These are phyloP conservation scores for Andrena trimmerana DNA, from an alignment of 2,888 invertebrate species.

Conservation along the genomic window DNA sequence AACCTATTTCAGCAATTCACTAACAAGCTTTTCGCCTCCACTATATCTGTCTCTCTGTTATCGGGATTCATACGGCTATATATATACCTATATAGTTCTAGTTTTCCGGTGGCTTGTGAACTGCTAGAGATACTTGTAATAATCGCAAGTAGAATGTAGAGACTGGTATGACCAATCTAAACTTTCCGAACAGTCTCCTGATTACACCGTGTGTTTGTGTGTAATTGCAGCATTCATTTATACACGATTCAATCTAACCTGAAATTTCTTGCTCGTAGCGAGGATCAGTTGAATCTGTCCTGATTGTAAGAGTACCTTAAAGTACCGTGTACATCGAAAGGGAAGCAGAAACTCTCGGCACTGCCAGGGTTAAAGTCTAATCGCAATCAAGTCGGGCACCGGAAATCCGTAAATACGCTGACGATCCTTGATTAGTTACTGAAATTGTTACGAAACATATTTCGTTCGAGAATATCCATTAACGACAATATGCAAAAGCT, in stretches of 20 bases:
- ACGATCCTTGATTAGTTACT: conserved; percentile 9
- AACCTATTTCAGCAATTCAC: too few species aligned
- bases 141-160: conserved; percentile 23
- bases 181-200: conserved; percentile 47
- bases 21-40: too few species aligned
- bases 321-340: conserved; percentile 16
- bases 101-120: background rate
- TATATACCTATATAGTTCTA: background rate
- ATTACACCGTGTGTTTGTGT: conserved; percentile 40
- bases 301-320: conserved; percentile 56
- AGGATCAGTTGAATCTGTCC: conserved; percentile 42
- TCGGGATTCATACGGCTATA: too few species aligned
- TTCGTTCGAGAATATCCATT: background rate
- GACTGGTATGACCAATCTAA: conserved; percentile 52
- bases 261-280: conserved; percentile 46
- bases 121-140: conserved; percentile 30
- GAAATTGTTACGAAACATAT: background rate
- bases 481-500: background rate
- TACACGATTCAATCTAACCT: conserved; percentile 49
- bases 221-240: conserved; percentile 52
- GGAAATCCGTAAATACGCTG: conserved; percentile 10
- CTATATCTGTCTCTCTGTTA: too few species aligned
- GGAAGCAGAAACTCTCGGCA: conserved; percentile 24
- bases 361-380: conserved; percentile 29
- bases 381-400: conserved; percentile 25